Base-by-base conservation (phyloP, 2,797 vertebrate genomes). In the Valencia hispanica region DNA sequence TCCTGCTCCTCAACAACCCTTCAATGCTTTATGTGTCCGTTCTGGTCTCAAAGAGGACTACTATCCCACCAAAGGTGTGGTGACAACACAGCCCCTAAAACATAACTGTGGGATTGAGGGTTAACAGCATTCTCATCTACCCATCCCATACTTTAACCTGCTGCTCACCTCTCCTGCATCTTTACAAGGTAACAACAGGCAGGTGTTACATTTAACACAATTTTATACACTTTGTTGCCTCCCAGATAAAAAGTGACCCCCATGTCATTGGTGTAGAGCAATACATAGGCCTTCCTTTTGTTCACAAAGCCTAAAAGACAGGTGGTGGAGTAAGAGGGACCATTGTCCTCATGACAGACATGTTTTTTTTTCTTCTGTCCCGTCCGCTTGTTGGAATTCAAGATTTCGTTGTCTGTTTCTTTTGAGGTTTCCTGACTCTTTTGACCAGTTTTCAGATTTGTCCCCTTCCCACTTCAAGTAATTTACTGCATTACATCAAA, bases 291-390 rank as follows among this genome's bases (percentile, higher is more conserved):
- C 87, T 88, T 86, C 88, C 85, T 81, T 93, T 92, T 93, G 90
- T 92, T 83, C 80, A 68, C 75, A 47, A 80, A 72, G 76, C 81
- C 86, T 84, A 86, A 88, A 89, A 90, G 87, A 86, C 92, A 93
- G 91, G 93, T 92, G 91, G 89, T 85, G 77, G 61, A 82, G 78
- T 81, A 83, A 84, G 77, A 66, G 82, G 83, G 74, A 57, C 87
- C 80, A 90, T 92, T 93, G 89, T 87, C 82, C 75, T 80, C 72
- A 87, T 93, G 92, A 93, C 77, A 88, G 93, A 77, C 92, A 91
- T 93, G 91, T 93, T 94, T 93, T 92, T 93, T 94, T 93, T 92
- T 50, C 48, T 76, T 72, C 73, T 59, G 34, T 74, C 70, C 68
- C 65, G 22, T 73, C 65, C 2, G 75, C 81, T 79, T 75, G 69